Conservation (phyloP, 2,113 vertebrate genomes). For the Drymodes brunneopygia region DNA sequence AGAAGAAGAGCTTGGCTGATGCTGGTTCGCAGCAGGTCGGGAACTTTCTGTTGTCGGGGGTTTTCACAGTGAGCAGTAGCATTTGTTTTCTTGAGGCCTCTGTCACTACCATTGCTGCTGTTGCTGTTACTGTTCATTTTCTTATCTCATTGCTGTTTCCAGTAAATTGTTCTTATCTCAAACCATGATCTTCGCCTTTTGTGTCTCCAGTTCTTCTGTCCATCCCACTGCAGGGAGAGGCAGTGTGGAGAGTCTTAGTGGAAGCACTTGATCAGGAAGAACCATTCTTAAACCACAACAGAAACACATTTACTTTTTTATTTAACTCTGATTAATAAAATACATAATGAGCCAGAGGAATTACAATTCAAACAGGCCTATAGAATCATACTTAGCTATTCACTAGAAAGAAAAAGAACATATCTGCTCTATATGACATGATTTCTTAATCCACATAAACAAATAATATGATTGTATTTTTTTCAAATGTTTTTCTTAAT, state of each 20-base stretch:
- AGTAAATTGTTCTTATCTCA: not conserved
- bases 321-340: not conserved
- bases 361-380: not conserved
- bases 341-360: not conserved
- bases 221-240: not conserved
- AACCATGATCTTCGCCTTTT: not conserved
- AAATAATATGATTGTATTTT: not conserved
- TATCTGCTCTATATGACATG: not conserved
- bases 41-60: not conserved
- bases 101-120: not conserved
- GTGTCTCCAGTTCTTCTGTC: not conserved
- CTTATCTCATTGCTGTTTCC: not conserved
- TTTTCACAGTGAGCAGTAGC: rapidly evolving
- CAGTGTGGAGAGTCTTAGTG: not conserved
- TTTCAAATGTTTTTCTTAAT: not conserved
- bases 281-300: not conserved
- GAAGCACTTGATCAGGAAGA: not conserved
- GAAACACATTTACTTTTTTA: not conserved
- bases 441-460: not conserved
- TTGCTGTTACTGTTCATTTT: not conserved
- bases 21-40: rapidly evolving
- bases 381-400: not conserved
- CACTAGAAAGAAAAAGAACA: not conserved
- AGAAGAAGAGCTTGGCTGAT: not conserved
- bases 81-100: not conserved